Percentiles rank a stretch among this genome's conserved stretches.
Evolutionary conservation across 2,888 invertebrate genomes (phyloP).

Genomic region (Drosophila hamatofila): DNA sequence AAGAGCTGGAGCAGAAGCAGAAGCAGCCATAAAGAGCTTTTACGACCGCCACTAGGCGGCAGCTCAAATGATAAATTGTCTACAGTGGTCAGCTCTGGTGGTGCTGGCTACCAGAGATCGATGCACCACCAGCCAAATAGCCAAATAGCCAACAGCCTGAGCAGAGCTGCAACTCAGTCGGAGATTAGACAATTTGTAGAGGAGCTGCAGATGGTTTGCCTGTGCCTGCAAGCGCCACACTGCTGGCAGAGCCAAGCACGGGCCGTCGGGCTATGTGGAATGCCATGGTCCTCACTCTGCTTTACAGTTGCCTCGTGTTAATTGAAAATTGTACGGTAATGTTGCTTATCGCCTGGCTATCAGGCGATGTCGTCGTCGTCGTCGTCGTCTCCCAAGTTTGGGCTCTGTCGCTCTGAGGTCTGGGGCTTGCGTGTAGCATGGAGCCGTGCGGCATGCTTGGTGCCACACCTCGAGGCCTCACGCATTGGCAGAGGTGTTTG

Average conservation of each 20-base stretch:
- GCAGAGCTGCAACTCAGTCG: conserved; percentile 9
- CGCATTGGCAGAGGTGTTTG: conserved; percentile 74
- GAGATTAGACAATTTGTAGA: conserved; percentile 80
- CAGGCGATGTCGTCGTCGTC: conserved; percentile 55
- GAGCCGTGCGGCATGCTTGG: conserved; percentile 40
- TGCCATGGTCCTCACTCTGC: conserved; percentile 31
- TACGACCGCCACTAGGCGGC: conserved; percentile 62
- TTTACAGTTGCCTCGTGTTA: conserved; percentile 83
- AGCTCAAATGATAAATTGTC: conserved; percentile 80
- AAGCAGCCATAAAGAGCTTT: conserved; percentile 75
- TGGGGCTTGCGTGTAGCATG: conserved; percentile 55
- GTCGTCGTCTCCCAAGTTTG: conserved; percentile 40
- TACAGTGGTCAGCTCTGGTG: conserved; percentile 58
- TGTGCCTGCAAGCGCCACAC: conserved; percentile 70
- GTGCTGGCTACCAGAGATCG: conserved; percentile 69
- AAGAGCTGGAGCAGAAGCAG: conserved; percentile 48
- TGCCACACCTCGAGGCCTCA: conserved; percentile 74
- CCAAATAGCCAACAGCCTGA: conserved; percentile 7
- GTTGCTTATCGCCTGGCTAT: conserved; percentile 81
- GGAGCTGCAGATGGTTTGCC: conserved; percentile 46
- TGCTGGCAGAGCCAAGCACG: conserved; percentile 45
- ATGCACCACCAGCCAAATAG: conserved; percentile 29
- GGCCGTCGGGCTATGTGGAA: conserved; percentile 43
- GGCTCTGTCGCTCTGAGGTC: conserved; percentile 23
- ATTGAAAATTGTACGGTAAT: conserved; percentile 85